phyloP scores from a whole-genome alignment of 2,797 vertebrate species.

The Phalloptychus januarius region DNA sequence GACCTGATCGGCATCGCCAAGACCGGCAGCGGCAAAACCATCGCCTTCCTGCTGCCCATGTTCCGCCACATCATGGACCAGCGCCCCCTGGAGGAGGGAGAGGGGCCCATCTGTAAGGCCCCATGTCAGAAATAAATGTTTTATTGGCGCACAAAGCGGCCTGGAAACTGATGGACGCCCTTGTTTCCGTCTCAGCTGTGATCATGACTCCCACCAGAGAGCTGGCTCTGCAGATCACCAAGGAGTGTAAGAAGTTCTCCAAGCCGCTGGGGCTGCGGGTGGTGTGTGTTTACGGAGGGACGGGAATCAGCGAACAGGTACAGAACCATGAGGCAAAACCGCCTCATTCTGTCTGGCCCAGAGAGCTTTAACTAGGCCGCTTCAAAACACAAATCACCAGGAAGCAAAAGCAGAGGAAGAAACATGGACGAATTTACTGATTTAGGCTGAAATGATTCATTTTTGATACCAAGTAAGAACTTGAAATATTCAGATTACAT shows the following conservation, averaged over 20 bases:
- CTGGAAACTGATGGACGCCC: neutral
- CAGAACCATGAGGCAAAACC: neutral
- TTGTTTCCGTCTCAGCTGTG: constrained; percentile 79
- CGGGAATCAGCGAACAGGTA: constrained; percentile 99
- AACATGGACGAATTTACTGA: neutral
- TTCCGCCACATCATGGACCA: constrained; percentile 99
- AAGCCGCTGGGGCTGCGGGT: constrained; percentile 92
- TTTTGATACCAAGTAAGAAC: neutral
- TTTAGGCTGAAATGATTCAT: neutral
- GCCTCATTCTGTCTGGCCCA: neutral
- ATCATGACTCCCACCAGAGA: constrained; percentile 99
- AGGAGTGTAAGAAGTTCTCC: constrained; percentile 99
- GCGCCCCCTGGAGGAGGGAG: constrained; percentile 91
- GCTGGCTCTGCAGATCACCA: constrained; percentile 97
- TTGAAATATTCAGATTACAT: neutral
- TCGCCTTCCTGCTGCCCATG: constrained; percentile 97
- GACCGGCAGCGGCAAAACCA: constrained; percentile 98
- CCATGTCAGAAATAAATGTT: neutral
- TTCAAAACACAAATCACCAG: neutral
- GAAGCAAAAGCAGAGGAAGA: neutral
- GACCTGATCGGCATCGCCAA: constrained; percentile 98
- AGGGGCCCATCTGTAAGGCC: constrained; percentile 92
- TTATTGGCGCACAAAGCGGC: neutral
- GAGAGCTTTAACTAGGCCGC: neutral
- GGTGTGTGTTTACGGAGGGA: constrained; percentile 98